phyloP scores from a whole-genome alignment of 2,113 vertebrate genomes.

The Piprites chloris region DNA sequence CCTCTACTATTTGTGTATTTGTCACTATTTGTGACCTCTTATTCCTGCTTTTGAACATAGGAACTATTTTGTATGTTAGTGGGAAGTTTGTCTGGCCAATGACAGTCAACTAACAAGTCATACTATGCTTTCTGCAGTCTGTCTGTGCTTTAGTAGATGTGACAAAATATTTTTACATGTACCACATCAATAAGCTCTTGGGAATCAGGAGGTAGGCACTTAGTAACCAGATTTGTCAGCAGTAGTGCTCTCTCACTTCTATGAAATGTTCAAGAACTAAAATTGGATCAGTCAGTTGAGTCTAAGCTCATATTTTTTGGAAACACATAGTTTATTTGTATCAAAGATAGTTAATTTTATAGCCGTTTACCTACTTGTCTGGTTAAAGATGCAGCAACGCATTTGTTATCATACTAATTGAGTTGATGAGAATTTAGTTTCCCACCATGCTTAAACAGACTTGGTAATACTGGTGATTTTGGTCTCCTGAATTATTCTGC shows the following conservation, averaged over 20 bases:
- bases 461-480: background rate
- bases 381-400: background rate
- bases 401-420: background rate
- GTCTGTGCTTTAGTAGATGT: background rate
- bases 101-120: background rate
- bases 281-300: background rate
- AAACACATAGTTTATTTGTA: background rate
- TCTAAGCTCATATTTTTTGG: background rate
- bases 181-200: background rate
- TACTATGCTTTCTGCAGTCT: background rate
- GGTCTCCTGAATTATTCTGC: background rate
- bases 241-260: background rate
- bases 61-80: background rate
- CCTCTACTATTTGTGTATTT: too few species aligned
- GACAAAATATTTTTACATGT: background rate
- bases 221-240: background rate
- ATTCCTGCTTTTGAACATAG: background rate
- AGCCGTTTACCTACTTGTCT: background rate
- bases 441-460: background rate
- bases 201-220: background rate
- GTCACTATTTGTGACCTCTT: too few species aligned
- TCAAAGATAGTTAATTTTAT: background rate
- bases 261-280: background rate
- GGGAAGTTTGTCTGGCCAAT: background rate
- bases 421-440: background rate